Percentiles rank a stretch among this genome's conserved stretches.
Conservation (phyloP, 2,888 invertebrate genomes). For the Corythucha ciliata region DNA sequence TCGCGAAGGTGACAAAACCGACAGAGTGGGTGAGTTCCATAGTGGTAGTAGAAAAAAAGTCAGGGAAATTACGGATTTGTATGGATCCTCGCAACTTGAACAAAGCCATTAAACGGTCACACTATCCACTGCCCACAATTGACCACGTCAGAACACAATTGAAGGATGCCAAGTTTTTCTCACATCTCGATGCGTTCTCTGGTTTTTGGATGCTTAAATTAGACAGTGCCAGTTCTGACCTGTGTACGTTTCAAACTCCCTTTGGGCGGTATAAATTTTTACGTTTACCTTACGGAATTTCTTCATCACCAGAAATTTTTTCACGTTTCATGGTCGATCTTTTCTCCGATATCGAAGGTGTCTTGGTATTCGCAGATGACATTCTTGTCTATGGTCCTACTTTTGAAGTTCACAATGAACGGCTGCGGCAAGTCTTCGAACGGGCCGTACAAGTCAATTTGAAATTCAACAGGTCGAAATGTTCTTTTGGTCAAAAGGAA, state of each 20-base stretch:
- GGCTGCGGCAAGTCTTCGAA: slow-evolving; percentile 3
- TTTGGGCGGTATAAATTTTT: slow-evolving; percentile 9
- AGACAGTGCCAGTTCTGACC: not conserved
- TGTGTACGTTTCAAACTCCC: slow-evolving; percentile 10
- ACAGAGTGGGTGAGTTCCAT: slow-evolving; percentile 16
- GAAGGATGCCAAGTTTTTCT: slow-evolving; percentile 1
- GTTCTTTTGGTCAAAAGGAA: not conserved
- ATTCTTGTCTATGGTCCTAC: not conserved
- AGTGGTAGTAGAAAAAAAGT: slow-evolving; percentile 1
- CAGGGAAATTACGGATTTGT: slow-evolving; percentile 8
- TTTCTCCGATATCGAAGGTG: slow-evolving; percentile 4
- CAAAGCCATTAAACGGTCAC: slow-evolving; percentile 3
- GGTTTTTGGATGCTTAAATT: slow-evolving; percentile 7
- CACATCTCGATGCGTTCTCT: slow-evolving; percentile 4
- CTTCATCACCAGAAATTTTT: slow-evolving; percentile 7
- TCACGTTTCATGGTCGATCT: not conserved
- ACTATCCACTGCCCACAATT: slow-evolving; percentile 9
- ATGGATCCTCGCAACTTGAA: slow-evolving; percentile 12
- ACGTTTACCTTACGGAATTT: slow-evolving; percentile 12
- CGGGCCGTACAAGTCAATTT: not conserved
- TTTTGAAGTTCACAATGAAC: slow-evolving; percentile 1
- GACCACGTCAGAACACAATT: slow-evolving; percentile 6
- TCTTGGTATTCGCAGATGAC: slow-evolving; percentile 12
- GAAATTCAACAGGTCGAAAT: slow-evolving; percentile 12
- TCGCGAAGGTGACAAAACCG: slow-evolving; percentile 6